Evolutionary conservation across 2,113 vertebrate genomes (phyloP).

Genomic region (Morphnarchus princeps): DNA sequence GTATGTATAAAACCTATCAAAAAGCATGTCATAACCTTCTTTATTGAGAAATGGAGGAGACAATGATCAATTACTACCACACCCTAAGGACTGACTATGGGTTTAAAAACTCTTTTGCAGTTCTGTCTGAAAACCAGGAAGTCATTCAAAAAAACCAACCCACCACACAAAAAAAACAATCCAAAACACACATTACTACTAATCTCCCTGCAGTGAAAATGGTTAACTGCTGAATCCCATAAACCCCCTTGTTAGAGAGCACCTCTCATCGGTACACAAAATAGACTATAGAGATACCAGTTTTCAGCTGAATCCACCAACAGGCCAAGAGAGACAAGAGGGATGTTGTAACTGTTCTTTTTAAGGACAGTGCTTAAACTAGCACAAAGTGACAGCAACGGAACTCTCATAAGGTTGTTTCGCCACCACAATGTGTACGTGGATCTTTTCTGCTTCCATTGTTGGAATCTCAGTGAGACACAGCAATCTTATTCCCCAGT

Average conservation of each 20-base stretch:
- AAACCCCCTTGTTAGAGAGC: neutral
- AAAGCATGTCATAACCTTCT: neutral
- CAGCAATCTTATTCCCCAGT: neutral
- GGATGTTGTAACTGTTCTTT: rapidly evolving
- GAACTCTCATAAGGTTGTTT: neutral
- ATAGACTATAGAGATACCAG: neutral
- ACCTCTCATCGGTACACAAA: neutral
- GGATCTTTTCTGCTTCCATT: neutral
- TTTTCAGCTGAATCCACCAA: neutral
- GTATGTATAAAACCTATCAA: neutral
- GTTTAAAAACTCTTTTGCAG: neutral
- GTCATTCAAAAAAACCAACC: neutral
- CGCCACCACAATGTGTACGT: rapidly evolving
- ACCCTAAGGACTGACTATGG: neutral
- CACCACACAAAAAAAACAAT: neutral
- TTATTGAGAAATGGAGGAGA: neutral
- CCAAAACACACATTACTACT: neutral
- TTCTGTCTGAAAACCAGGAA: neutral
- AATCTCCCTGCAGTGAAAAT: neutral
- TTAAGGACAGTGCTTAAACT: neutral
- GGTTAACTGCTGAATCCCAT: neutral
- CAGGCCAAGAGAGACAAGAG: neutral
- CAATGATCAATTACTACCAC: neutral
- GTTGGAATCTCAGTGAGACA: neutral
- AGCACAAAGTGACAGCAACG: neutral